phyloP scores from a whole-genome alignment of 2,797 vertebrate species.

The Knipowitschia caucasica region DNA sequence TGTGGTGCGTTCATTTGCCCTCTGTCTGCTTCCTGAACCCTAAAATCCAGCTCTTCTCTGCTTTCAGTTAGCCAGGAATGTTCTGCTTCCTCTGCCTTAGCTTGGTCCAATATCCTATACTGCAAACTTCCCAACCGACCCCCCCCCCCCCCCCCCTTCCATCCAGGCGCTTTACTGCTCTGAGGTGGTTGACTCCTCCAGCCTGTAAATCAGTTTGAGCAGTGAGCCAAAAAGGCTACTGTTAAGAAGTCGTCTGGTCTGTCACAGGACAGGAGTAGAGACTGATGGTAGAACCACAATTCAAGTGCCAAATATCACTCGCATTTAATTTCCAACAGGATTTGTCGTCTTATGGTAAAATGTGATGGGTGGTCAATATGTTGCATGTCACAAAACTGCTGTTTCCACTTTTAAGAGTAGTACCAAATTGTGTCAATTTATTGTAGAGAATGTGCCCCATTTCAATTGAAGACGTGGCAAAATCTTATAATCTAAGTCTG shows the following conservation, averaged over 20 bases:
- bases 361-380: neutral
- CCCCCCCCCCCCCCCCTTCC: neutral
- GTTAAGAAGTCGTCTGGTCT: slow-evolving; percentile 25
- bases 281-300: too few relatives aligned
- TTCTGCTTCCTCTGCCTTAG: slow-evolving; percentile 28
- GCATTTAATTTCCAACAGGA: neutral
- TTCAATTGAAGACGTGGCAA: too few relatives aligned
- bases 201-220: slow-evolving; percentile 50
- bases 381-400: slow-evolving; percentile 1
- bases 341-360: neutral
- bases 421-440: too few relatives aligned
- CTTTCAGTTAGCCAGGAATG: slow-evolving; percentile 22
- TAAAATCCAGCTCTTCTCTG: slow-evolving; percentile 52
- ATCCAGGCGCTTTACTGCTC: slow-evolving; percentile 17
- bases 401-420: slow-evolving; percentile 8
- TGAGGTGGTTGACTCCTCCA: slow-evolving; percentile 42
- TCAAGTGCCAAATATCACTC: neutral
- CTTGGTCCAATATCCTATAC: slow-evolving; percentile 45
- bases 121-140: slow-evolving; percentile 17
- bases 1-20: slow-evolving; percentile 35
- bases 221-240: slow-evolving; percentile 55
- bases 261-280: slow-evolving; percentile 31
- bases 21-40: slow-evolving; percentile 62
- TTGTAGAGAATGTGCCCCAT: too few relatives aligned
- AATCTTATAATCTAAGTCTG: neutral